These are phyloP conservation scores for Holocentrus rufus DNA, from an alignment of 2,797 vertebrate genomes.

Conservation along the genomic window DNA sequence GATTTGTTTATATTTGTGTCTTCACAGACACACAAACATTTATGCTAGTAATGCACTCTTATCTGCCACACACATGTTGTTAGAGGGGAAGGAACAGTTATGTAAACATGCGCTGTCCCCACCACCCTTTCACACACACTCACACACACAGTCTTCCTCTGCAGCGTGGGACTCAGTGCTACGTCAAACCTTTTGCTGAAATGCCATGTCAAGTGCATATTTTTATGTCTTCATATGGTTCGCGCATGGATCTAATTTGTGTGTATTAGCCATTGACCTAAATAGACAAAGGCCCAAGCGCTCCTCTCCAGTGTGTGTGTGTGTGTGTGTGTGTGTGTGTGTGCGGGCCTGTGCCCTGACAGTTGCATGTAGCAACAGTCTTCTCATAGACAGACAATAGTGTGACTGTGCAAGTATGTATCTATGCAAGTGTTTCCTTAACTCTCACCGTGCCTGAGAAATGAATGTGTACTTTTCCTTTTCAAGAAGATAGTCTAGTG, in stretches of 20 bases:
- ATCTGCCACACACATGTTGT: slow-evolving; percentile 6
- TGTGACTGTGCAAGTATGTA: too few species aligned
- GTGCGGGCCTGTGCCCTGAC: too few species aligned
- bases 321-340: slow-evolving; percentile 24
- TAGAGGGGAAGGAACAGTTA: slow-evolving; percentile 8
- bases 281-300: slow-evolving; percentile 4
- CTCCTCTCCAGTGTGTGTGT: background rate
- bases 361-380: too few species aligned
- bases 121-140: background rate
- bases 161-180: slow-evolving; percentile 37
- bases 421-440: too few species aligned
- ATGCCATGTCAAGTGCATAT: slow-evolving; percentile 43
- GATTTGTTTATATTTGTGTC: background rate
- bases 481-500: too few species aligned
- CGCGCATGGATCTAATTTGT: slow-evolving; percentile 63
- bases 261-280: slow-evolving; percentile 23
- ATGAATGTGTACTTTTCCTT: too few species aligned
- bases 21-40: background rate
- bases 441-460: too few species aligned
- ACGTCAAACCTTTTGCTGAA: slow-evolving; percentile 13
- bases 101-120: background rate
- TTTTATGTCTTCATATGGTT: slow-evolving; percentile 45
- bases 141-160: slow-evolving; percentile 39
- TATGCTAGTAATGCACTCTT: background rate
- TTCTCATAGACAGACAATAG: too few species aligned